A percentile compares a stretch with the other conserved stretches of the same genome.
Evolutionary conservation across 2,797 vertebrate species (phyloP).

Genomic region (Parambassis ranga): DNA sequence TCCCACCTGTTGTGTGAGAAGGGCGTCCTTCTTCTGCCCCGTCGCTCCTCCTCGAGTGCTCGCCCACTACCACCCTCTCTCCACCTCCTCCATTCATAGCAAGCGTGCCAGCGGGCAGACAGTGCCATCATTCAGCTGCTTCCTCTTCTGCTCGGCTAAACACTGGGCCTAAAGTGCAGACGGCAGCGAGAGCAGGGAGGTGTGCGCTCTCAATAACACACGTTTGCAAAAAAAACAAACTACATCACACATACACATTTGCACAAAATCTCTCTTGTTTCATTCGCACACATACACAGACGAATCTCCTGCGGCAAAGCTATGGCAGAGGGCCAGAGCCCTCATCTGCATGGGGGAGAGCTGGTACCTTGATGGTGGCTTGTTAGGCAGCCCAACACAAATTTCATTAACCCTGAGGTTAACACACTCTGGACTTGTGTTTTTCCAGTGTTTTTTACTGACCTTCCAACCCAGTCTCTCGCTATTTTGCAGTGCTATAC

Average conservation of each 20-base stretch:
- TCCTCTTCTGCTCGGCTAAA: slow-evolving; percentile 68
- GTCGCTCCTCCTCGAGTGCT: slow-evolving; percentile 23
- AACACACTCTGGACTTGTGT: slow-evolving; percentile 49
- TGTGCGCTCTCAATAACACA: slow-evolving; percentile 24
- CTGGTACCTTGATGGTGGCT: slow-evolving; percentile 62
- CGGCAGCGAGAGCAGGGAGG: slow-evolving; percentile 42
- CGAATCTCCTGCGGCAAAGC: slow-evolving; percentile 53
- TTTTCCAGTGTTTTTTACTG: slow-evolving; percentile 6
- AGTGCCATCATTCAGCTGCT: slow-evolving; percentile 76
- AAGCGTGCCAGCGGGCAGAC: slow-evolving; percentile 63
- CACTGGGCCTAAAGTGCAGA: slow-evolving; percentile 68
- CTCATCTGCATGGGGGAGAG: slow-evolving; percentile 66
- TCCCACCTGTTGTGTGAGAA: slow-evolving; percentile 73
- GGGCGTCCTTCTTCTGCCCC: slow-evolving; percentile 61
- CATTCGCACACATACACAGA: slow-evolving; percentile 12
- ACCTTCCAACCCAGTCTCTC: not conserved
- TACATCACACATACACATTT: slow-evolving; percentile 21
- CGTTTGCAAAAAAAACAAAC: not conserved
- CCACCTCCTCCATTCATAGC: slow-evolving; percentile 17
- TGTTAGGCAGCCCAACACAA: slow-evolving; percentile 66
- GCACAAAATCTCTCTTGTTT: slow-evolving; percentile 40
- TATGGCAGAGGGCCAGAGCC: slow-evolving; percentile 56
- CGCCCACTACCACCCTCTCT: not conserved
- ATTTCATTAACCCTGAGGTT: slow-evolving; percentile 71
- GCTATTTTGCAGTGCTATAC: not conserved